Evolutionary conservation across 2,888 invertebrate genomes (phyloP), one percentile per base, ranked within the genome.

Genomic region (Helobdella robusta): DNA sequence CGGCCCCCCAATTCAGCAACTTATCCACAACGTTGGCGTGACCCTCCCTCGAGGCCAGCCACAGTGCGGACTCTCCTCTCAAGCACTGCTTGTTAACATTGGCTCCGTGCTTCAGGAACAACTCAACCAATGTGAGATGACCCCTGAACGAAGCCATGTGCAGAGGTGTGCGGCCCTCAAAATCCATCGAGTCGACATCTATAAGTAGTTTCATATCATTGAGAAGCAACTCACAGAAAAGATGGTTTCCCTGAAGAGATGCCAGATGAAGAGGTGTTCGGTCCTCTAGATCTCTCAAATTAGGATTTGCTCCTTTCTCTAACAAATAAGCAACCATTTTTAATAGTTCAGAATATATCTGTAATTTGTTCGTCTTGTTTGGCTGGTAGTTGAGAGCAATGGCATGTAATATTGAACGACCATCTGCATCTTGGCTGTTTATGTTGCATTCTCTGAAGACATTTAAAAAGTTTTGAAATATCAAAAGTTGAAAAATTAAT

Each of bases 21-120:
- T 79, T 88, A 66, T 89, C 83, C 0, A 94, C 94, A 74, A 93
- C 93, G 69, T 88, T 87, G 73, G 91, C 90, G 76, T 93, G 93
- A 0, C 94, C 94, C 78, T 94, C 94, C 79, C 94, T 94, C 0
- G 94, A 90, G 0, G 94, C 93, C 66, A 95, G 93, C 73, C 92
- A 80, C 68, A 95, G 82, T 8, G 94, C 92, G 18, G 94, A 93
- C 58, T 94, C 94, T 28, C 94, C 94, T 82, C 93, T 93, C 75
- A 91, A 89, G 77, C 94, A 94, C 0, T 89, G 88, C 73, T 92
- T 91, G 80, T 91, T 87, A 23, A 91, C 88, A 65, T 84, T 79
- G 0, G 93, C 92, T 63, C 86, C 85, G n/a, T 88, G 89, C 80
- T 86, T 84, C 59, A 94, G 83, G 32, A 94, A 82, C 35, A 91